Conservation (phyloP, 2,113 vertebrate species). For the Mirounga angustirostris region DNA sequence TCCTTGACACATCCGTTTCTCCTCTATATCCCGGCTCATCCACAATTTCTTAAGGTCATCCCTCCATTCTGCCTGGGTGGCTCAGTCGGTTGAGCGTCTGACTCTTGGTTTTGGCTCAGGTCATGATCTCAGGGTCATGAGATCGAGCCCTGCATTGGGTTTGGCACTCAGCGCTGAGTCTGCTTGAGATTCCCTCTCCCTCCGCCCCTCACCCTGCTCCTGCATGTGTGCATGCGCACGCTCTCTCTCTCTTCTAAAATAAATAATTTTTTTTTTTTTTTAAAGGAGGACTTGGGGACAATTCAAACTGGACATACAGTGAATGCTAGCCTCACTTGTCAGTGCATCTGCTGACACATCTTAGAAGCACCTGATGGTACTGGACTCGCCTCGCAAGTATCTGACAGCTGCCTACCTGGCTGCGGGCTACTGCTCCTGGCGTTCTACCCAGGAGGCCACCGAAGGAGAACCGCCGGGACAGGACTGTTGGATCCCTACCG, state of each 20-base stretch:
- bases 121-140: background rate
- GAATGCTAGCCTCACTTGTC: background rate
- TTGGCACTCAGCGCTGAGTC: background rate
- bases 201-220: background rate
- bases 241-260: background rate
- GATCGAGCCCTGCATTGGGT: background rate
- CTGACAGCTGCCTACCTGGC: background rate
- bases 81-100: background rate
- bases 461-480: constrained; percentile 7
- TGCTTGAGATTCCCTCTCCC: background rate
- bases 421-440: background rate
- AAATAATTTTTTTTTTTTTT: background rate
- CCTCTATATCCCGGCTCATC: background rate
- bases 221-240: accelerated
- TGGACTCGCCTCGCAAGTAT: background rate
- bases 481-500: constrained; percentile 15
- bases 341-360: background rate
- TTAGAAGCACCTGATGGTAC: background rate
- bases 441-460: background rate
- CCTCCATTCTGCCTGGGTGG: background rate
- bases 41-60: background rate
- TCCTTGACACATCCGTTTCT: background rate
- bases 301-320: background rate
- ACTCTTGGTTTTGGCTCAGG: background rate
- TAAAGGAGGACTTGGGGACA: background rate